Evolutionary conservation across 2,797 vertebrate species (phyloP).

Genomic region (Hyperoplus immaculatus): DNA sequence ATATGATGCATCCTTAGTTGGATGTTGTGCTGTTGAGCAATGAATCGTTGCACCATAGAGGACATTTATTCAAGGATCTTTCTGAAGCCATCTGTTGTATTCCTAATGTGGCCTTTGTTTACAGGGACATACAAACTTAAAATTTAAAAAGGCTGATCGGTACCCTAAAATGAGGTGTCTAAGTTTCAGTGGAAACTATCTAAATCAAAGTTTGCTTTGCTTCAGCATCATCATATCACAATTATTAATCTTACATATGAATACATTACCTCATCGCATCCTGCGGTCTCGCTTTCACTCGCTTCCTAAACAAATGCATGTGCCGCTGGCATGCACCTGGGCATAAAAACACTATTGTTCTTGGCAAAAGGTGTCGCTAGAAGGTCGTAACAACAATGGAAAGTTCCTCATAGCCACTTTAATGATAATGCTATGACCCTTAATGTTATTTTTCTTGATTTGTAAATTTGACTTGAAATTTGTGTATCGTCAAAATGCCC

Average conservation of each 20-base stretch:
- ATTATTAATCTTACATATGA: no score
- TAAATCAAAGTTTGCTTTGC: no score
- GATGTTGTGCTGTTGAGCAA: constrained; percentile 42
- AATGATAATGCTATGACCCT: neutral
- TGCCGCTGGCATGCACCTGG: no score
- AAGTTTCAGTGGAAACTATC: constrained; percentile 1
- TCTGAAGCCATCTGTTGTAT: constrained; percentile 26
- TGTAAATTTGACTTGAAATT: neutral
- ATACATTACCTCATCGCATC: no score
- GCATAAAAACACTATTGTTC: no score
- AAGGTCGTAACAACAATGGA: no score
- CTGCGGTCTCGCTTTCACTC: no score
- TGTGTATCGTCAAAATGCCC: no score
- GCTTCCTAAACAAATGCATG: no score
- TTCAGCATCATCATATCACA: no score
- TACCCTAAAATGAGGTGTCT: neutral
- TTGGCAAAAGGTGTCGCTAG: no score
- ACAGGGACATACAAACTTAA: neutral
- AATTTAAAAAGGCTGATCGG: neutral
- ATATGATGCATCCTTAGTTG: constrained; percentile 61
- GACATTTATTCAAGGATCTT: constrained; percentile 35
- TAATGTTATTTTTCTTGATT: neutral
- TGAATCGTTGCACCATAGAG: constrained; percentile 27
- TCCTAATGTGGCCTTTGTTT: neutral
- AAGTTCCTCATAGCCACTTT: neutral